A percentile compares a stretch with the other conserved stretches of the same genome.
These are phyloP conservation scores for Phalacrocorax pelagicus DNA, from an alignment of 2,113 vertebrate genomes.

Conservation along the genomic window DNA sequence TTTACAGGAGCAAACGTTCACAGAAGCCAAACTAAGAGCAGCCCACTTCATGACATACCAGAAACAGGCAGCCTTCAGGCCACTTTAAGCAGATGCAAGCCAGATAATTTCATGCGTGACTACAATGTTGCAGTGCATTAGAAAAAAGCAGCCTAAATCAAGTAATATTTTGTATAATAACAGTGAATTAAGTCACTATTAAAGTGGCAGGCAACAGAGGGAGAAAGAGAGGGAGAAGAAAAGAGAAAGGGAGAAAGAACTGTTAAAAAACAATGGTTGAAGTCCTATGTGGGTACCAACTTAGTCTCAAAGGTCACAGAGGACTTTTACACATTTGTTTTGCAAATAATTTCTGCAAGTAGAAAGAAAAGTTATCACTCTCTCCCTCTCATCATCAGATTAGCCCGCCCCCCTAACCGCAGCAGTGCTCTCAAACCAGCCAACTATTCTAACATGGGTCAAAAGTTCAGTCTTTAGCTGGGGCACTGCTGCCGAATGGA, in stretches of 20 bases:
- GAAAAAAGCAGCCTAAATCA: conserved; percentile 53
- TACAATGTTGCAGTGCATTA: conserved; percentile 63
- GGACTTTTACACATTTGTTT: conserved; percentile 46
- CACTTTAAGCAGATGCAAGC: conserved; percentile 52
- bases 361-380: conserved; percentile 41
- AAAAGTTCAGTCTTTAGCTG: conserved; percentile 38
- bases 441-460: conserved; percentile 27
- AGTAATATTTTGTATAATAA: conserved; percentile 50
- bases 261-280: conserved; percentile 58
- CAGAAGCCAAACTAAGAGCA: conserved; percentile 69
- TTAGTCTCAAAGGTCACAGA: conserved; percentile 51
- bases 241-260: conserved; percentile 35
- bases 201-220: conserved; percentile 52
- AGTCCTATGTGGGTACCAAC: conserved; percentile 41
- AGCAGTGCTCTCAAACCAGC: background rate
- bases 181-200: conserved; percentile 56
- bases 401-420: background rate
- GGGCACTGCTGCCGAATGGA: background rate
- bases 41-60: conserved; percentile 52
- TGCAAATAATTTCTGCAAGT: conserved; percentile 41
- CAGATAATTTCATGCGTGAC: conserved; percentile 71
- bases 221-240: conserved; percentile 4
- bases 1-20: conserved; percentile 63
- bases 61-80: conserved; percentile 61
- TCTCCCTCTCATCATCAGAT: conserved; percentile 28